Percentiles rank a stretch among this genome's conserved stretches.
Evolutionary conservation across 2,113 vertebrate species (phyloP).

Genomic region (Microtus ochrogaster): DNA sequence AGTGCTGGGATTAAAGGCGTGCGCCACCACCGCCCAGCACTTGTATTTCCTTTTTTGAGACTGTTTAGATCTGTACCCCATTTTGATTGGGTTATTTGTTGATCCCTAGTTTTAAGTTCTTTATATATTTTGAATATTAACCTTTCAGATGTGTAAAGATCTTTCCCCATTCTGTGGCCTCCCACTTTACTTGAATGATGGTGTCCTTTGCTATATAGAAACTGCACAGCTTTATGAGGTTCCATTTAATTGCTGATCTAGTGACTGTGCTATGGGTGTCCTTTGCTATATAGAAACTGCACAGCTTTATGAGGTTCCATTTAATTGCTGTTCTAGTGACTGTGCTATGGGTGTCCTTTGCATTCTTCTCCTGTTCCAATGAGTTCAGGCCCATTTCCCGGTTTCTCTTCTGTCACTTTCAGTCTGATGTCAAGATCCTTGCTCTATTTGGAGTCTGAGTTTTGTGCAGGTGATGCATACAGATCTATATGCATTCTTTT

Average conservation of each 20-base stretch:
- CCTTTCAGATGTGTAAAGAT: not conserved
- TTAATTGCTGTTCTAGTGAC: not conserved
- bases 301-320: not conserved
- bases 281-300: not conserved
- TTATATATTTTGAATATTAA: not conserved
- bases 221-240: not conserved
- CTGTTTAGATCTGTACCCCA: too few relatives aligned
- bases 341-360: not conserved
- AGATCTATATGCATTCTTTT: not conserved
- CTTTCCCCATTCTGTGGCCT: too few relatives aligned
- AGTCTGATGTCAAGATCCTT: not conserved
- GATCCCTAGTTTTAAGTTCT: too few relatives aligned
- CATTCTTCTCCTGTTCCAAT: not conserved
- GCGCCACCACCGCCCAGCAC: too few relatives aligned
- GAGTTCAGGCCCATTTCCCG: too few relatives aligned
- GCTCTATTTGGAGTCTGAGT: not conserved
- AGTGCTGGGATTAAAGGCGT: too few relatives aligned
- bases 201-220: not conserved
- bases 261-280: not conserved
- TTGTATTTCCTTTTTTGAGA: too few relatives aligned
- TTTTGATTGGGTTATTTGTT: too few relatives aligned
- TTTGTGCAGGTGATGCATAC: not conserved
- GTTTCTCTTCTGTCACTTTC: too few relatives aligned
- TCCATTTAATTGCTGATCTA: not conserved
- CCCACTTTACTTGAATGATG: too few relatives aligned